phyloP scores from a whole-genome alignment of 2,797 vertebrate species.

The Champsocephalus esox region DNA sequence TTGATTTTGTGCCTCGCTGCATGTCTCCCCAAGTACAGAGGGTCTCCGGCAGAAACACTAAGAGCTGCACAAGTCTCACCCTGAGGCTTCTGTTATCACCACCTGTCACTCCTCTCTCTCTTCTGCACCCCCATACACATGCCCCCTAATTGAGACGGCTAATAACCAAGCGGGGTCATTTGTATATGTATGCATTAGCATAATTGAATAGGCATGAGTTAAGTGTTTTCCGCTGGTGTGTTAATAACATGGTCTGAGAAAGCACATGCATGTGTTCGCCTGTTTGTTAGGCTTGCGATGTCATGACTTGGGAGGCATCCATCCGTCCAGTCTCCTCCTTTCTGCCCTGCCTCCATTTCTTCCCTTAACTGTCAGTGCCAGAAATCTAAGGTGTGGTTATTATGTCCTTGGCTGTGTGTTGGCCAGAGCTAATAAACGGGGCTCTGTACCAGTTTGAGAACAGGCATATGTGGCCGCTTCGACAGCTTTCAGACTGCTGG shows the following conservation, averaged over 20 bases:
- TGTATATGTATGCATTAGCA: slow-evolving; percentile 78
- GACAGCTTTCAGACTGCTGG: not conserved
- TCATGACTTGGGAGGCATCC: slow-evolving; percentile 29
- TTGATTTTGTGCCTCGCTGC: slow-evolving; percentile 50
- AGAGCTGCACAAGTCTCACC: slow-evolving; percentile 46
- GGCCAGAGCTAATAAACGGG: slow-evolving; percentile 33
- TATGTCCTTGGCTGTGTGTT: slow-evolving; percentile 28
- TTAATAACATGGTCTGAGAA: slow-evolving; percentile 64
- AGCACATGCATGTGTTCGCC: slow-evolving; percentile 22
- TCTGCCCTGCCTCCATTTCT: not conserved
- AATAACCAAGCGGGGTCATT: slow-evolving; percentile 71
- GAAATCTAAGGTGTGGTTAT: slow-evolving; percentile 36
- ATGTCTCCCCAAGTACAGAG: slow-evolving; percentile 33
- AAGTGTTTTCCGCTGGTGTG: slow-evolving; percentile 71
- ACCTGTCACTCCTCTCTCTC: slow-evolving; percentile 28
- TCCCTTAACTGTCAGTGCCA: slow-evolving; percentile 2
- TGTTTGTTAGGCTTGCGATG: slow-evolving; percentile 34
- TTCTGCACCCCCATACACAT: slow-evolving; percentile 50
- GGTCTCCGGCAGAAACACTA: slow-evolving; percentile 43
- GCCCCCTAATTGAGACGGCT: slow-evolving; percentile 71
- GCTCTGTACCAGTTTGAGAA: slow-evolving; percentile 40
- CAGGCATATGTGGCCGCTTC: slow-evolving; percentile 13
- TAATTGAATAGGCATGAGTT: slow-evolving; percentile 80
- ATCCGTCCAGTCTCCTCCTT: slow-evolving; percentile 18
- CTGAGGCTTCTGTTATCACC: slow-evolving; percentile 49